Evolutionary conservation across 2,113 vertebrate genomes (phyloP), one percentile per base, ranked within the genome.

Genomic region (Brachirus orientalis): DNA sequence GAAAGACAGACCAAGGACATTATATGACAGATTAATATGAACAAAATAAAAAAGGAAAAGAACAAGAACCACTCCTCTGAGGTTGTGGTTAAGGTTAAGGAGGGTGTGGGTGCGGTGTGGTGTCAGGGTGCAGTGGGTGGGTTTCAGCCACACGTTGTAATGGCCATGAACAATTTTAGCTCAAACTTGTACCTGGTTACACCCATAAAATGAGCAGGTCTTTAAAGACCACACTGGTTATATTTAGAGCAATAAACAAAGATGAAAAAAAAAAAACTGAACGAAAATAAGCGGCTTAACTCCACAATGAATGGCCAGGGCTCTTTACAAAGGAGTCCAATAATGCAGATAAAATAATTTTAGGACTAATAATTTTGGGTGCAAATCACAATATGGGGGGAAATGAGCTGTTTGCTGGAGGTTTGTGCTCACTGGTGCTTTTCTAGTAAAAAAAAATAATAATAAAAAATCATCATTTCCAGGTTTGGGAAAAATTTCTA

Each of bases 141-240:
- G 33, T 55, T 54, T 55, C 33, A 55, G 33, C 47, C 43, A 37
- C 14, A 69, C 7, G 9, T 28, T 75, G 48, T 73, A 71, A 77
- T 63, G 70, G 64, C 13, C 45, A 68, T 28, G 19, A 18, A 55
- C 66, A 6, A 8, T 37, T 70, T 70, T 53, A 70, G 45, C 55
- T 82, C 38, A 46, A 56, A 73, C 59, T 47, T 56, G 48, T 33
- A 51, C 44, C 58, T 44, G 70, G 76, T 57, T 51, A 64, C 63
- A 69, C 75, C 63, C 78, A 50, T n/a, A 50, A 80, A 77, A 73
- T 50, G 13, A 72, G 43, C 4, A 2, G 57, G 28, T 55, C 47
- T 53, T 63, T 38, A 54, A 19, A 45, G 35, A 3, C 19, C 22
- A 10, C 51, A 8, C 16, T 53, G 9, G 16, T 67, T 53, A 48